Evolutionary conservation across 2,113 vertebrate species (phyloP).

Genomic region (Nansenia antarctica): DNA sequence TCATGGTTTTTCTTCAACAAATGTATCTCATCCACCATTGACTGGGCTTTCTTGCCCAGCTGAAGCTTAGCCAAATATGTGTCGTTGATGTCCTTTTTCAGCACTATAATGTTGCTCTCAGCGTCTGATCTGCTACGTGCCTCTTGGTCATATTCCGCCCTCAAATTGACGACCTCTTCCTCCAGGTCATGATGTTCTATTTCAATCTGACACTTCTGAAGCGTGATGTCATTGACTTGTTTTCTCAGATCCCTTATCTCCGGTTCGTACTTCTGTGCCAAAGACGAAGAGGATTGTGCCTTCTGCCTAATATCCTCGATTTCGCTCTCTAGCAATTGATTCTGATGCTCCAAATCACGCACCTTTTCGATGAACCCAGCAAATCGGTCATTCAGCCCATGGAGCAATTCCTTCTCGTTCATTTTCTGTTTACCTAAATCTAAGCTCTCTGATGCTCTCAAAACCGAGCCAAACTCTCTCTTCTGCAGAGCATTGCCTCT

Average conservation of each 20-base stretch:
- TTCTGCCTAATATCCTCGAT: constrained; percentile 57
- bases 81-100: constrained; percentile 61
- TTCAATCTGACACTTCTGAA: constrained; percentile 67
- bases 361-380: constrained; percentile 75
- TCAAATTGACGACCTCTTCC: constrained; percentile 60
- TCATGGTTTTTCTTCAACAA: constrained; percentile 67
- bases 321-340: constrained; percentile 67
- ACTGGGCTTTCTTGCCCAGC: constrained; percentile 66
- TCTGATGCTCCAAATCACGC: constrained; percentile 68
- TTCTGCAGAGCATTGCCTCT: not conserved
- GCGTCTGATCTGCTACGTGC: constrained; percentile 42
- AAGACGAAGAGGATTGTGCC: constrained; percentile 42
- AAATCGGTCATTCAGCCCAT: constrained; percentile 72
- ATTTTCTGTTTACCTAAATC: constrained; percentile 6
- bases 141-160: constrained; percentile 55
- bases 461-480: constrained; percentile 1
- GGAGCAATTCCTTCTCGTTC: constrained; percentile 69
- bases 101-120: constrained; percentile 45
- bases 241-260: constrained; percentile 62
- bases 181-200: constrained; percentile 63
- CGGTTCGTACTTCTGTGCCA: constrained; percentile 62
- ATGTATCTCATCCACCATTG: constrained; percentile 64
- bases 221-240: constrained; percentile 54
- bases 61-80: constrained; percentile 59
- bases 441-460: constrained; percentile 17